A percentile compares a stretch with the other conserved stretches of the same genome.
Conservation (phyloP, 2,113 vertebrate genomes). For the Romanogobio albipinnatus region DNA sequence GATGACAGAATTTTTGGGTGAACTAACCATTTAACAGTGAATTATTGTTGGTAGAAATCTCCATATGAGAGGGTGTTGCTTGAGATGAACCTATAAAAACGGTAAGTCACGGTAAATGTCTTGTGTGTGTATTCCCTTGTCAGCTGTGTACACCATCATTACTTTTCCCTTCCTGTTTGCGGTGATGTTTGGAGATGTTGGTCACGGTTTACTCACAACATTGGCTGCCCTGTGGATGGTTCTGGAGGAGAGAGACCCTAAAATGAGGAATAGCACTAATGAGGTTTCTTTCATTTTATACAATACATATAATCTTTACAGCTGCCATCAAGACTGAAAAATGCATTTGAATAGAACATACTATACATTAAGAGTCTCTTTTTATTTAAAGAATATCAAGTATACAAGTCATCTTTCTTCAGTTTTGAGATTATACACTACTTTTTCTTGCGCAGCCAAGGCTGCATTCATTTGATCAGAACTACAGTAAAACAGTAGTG, state of each 20-base stretch:
- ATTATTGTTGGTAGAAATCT: too few species aligned
- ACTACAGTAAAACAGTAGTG: too few species aligned
- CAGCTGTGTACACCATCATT: conserved; percentile 90
- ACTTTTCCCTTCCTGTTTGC: conserved; percentile 96
- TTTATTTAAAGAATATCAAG: too few species aligned
- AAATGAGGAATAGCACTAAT: conserved; percentile 77
- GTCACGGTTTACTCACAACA: conserved; percentile 89
- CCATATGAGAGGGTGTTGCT: not conserved
- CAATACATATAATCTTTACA: not conserved
- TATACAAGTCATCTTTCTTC: too few species aligned
- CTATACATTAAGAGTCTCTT: too few species aligned
- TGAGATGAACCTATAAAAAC: not conserved
- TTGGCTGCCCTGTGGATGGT: conserved; percentile 90
- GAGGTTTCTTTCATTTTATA: conserved; percentile 73
- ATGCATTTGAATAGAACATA: not conserved
- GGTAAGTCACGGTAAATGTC: not conserved
- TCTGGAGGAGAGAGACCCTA: conserved; percentile 80
- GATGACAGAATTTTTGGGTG: too few species aligned
- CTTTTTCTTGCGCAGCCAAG: too few species aligned
- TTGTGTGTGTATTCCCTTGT: conserved; percentile 16
- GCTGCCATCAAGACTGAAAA: too few species aligned
- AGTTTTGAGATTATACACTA: too few species aligned
- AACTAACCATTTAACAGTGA: not conserved
- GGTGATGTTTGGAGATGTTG: conserved; percentile 94
- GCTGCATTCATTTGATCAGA: too few species aligned